Conservation (phyloP, 2,888 invertebrate species). For the Eudemis profundana region DNA sequence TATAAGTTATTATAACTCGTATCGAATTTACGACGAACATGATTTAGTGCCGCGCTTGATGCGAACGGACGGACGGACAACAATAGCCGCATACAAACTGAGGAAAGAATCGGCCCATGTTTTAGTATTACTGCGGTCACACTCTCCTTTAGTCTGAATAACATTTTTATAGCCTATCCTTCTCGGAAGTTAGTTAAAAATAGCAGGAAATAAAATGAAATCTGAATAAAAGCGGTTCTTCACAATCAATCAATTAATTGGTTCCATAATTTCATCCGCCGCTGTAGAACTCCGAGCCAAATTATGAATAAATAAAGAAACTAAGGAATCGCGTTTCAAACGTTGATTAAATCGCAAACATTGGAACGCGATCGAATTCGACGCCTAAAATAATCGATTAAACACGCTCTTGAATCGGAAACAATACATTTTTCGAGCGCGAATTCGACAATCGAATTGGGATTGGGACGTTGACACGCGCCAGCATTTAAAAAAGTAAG, state of each 20-base stretch:
- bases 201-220: background rate
- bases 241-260: conserved; percentile 22
- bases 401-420: conserved; percentile 73
- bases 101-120: conserved; percentile 68
- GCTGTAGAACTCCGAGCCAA: background rate
- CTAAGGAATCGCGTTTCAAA: conserved; percentile 50
- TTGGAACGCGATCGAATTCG: conserved; percentile 61
- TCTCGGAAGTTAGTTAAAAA: conserved; percentile 65
- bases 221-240: background rate
- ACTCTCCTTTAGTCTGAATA: conserved; percentile 60
- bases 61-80: conserved; percentile 79
- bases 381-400: conserved; percentile 81
- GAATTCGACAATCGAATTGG: conserved; percentile 48
- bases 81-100: conserved; percentile 75
- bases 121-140: conserved; percentile 81
- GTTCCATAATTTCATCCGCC: conserved; percentile 1
- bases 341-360: conserved; percentile 54
- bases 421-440: conserved; percentile 61
- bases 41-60: conserved; percentile 82
- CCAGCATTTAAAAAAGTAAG: conserved; percentile 42
- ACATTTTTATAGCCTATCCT: conserved; percentile 69
- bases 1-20: conserved; percentile 60
- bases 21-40: conserved; percentile 83
- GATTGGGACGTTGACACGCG: conserved; percentile 45
- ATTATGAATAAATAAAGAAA: conserved; percentile 26